A percentile compares a stretch with the other conserved stretches of the same genome.
Conservation (phyloP, 2,888 invertebrate genomes). For the Machimus atricapillus region DNA sequence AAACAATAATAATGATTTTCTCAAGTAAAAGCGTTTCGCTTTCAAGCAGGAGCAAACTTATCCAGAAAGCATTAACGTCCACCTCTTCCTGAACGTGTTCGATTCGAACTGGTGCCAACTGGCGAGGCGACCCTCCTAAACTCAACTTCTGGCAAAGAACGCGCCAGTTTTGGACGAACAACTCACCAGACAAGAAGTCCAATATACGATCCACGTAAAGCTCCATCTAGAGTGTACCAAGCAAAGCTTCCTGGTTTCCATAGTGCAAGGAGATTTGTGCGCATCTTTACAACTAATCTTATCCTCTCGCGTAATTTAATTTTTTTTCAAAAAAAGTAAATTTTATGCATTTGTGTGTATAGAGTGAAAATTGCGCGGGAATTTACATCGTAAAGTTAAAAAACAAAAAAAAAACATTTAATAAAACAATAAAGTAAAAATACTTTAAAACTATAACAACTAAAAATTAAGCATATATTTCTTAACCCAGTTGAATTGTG, state of each 20-base stretch:
- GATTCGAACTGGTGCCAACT: not conserved
- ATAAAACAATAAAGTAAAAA: not conserved
- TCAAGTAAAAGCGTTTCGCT: not conserved
- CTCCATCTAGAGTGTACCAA: not conserved
- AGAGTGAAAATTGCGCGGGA: conserved; percentile 8
- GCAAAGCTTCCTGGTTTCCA: not conserved
- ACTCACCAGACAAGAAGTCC: not conserved
- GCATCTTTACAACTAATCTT: not conserved
- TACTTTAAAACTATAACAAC: not conserved
- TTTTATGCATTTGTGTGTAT: conserved; percentile 2
- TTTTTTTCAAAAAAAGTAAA: not conserved
- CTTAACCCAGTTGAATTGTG: not conserved
- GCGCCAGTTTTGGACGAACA: conserved; percentile 43
- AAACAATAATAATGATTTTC: not conserved
- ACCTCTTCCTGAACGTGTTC: not conserved
- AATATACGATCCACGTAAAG: not conserved
- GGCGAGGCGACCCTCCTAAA: not conserved
- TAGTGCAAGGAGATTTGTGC: not conserved
- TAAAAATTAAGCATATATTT: not conserved
- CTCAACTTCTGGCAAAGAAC: not conserved
- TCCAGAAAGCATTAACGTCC: conserved; percentile 1
- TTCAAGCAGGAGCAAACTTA: not conserved
- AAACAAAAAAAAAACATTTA: not conserved
- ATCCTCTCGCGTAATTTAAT: not conserved
- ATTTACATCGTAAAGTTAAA: not conserved